Evolutionary conservation across 2,113 vertebrate species (phyloP), one percentile per base, ranked within the genome.

Genomic region (Synodontis membranacea): DNA sequence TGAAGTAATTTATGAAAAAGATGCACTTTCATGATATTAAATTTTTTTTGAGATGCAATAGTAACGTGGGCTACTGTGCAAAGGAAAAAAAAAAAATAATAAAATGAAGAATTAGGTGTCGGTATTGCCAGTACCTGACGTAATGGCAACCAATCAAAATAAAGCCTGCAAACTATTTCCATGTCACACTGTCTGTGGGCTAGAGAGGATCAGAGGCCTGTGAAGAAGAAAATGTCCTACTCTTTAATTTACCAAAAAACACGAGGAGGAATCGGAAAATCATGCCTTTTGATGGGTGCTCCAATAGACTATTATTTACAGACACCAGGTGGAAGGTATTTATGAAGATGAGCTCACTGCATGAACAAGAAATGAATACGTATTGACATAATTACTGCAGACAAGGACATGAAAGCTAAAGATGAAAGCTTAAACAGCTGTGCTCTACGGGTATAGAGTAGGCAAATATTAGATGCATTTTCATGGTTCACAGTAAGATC

Each of bases 121-220:
- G 87, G 91, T 91, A 88, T 88, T 90, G 90, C 90, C 90, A 95
- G 93, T 92, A 92, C 92, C 90, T 93, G 92, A 94, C 90, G 91
- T 94, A 93, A 93, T 94, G 92, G 92, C 92, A 92, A 91, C 91
- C 92, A 94, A 93, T 92, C 90, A 91, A 93, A 94, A 94, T 92
- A 92, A 90, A 91, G 92, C 88, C 25, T 94, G 93, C 78, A 84
- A 93, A 89, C 91, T 85, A 95, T 95, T 89, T 90, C 92, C 92
- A 91, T 90, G 89, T 88, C 80, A 90, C 88, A 80, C 83, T 78
- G 84, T 76, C 42, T 86, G 79, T 83, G 86, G 87, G 66, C 84
- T 85, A 88, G 90, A 83, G 86, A 31, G 17, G 83, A 86, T 88
- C 80, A 89, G 90, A 84, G 44, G 58, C 46, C 31, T 60, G 80